These are phyloP conservation scores for Todus mexicanus DNA, from an alignment of 2,797 vertebrate species.

Conservation along the genomic window DNA sequence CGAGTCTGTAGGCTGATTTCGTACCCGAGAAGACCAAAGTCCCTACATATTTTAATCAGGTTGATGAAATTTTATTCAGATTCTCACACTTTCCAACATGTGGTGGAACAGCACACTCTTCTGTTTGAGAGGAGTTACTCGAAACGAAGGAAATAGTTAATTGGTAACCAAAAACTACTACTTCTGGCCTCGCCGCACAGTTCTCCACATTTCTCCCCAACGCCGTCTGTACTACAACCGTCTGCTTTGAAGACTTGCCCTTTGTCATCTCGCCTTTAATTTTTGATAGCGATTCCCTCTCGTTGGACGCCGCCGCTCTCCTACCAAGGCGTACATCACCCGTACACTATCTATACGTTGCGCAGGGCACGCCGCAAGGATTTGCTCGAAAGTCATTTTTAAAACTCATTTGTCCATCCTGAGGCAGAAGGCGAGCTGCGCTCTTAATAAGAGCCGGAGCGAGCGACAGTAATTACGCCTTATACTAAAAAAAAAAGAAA, in stretches of 20 bases:
- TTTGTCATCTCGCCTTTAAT: constrained; percentile 27
- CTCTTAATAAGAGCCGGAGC: constrained; percentile 47
- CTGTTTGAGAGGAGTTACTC: constrained; percentile 80
- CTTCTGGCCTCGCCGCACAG: constrained; percentile 47
- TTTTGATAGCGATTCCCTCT: neutral
- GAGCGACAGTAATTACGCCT: constrained; percentile 49
- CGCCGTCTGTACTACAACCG: neutral
- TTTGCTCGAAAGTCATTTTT: constrained; percentile 42
- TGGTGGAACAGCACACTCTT: constrained; percentile 84
- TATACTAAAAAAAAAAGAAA: constrained; percentile 50
- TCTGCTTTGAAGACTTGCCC: neutral
- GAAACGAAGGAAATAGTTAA: constrained; percentile 73
- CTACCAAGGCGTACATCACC: neutral
- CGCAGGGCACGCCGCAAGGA: neutral
- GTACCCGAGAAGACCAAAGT: constrained; percentile 75
- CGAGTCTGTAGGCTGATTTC: constrained; percentile 75
- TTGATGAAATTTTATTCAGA: constrained; percentile 77
- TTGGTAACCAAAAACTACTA: constrained; percentile 65
- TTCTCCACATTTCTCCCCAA: constrained; percentile 38
- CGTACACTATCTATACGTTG: neutral
- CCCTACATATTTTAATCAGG: constrained; percentile 75
- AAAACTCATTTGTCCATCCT: constrained; percentile 36
- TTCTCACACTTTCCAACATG: constrained; percentile 76
- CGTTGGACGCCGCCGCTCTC: neutral
- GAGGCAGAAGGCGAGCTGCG: constrained; percentile 19